These are phyloP conservation scores for Caenorhabditis elegans DNA, from an alignment of 1,140 invertebrate species.

Conservation along the genomic window DNA sequence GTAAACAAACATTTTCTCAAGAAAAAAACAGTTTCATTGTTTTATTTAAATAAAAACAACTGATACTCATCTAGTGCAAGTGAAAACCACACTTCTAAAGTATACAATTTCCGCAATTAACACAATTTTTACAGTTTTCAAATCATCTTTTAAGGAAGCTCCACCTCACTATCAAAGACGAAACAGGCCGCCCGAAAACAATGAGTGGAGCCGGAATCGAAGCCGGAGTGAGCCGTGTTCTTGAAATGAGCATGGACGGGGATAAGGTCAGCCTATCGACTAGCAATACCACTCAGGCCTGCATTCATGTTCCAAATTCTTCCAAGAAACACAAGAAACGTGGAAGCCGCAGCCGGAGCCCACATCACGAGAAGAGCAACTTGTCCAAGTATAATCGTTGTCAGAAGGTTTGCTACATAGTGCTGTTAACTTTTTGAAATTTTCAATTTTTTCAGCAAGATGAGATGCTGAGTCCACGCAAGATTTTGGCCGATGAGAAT, in stretches of 20 bases:
- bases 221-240: constrained; percentile 8
- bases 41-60: no score
- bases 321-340: background rate
- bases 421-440: background rate
- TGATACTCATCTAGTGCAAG: no score
- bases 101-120: no score
- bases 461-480: background rate
- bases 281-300: background rate
- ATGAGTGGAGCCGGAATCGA: constrained; percentile 15
- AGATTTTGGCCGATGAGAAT: no score
- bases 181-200: background rate
- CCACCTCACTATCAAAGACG: background rate
- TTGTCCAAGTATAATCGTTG: background rate
- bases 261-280: background rate
- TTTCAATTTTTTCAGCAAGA: background rate
- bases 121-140: background rate
- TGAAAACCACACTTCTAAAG: no score
- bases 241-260: background rate
- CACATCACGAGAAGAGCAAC: background rate
- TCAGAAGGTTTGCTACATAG: background rate
- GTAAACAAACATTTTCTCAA: no score
- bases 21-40: no score
- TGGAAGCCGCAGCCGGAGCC: background rate
- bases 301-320: background rate
- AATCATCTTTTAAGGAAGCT: constrained; percentile 10